Conservation (phyloP, 2,797 vertebrate genomes). For the Melanogrammus aeglefinus region DNA sequence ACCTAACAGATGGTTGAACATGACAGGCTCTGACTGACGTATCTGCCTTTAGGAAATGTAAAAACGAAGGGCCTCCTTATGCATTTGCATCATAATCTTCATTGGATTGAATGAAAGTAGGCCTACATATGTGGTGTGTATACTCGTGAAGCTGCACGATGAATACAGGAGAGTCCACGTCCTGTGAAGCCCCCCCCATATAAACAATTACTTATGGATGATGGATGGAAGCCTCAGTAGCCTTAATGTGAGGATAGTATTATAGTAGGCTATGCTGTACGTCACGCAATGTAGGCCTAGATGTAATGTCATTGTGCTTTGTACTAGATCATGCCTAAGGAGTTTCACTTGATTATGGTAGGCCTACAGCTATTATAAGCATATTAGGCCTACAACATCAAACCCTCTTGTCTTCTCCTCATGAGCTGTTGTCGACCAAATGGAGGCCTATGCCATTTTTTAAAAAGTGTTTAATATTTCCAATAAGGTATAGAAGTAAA, state of each 20-base stretch:
- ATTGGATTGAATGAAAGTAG: no score
- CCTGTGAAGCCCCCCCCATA: no score
- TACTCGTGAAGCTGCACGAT: no score
- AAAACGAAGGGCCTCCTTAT: no score
- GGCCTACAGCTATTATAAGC: not conserved
- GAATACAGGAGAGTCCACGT: no score
- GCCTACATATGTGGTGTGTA: no score
- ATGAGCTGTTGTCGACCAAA: not conserved
- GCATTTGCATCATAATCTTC: no score
- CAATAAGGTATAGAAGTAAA: no score
- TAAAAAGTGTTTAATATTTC: not conserved
- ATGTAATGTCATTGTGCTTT: not conserved
- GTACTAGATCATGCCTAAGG: not conserved
- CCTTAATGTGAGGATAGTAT: no score
- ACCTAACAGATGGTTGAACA: not conserved
- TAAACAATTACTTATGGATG: no score
- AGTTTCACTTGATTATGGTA: not conserved
- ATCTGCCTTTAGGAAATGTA: not conserved
- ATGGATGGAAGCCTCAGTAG: no score
- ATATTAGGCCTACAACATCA: not conserved
- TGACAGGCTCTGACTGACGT: not conserved
- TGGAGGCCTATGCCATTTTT: not conserved
- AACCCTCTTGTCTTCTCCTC: not conserved
- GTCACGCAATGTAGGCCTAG: not conserved
- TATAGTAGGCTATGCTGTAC: not conserved